Conservation (phyloP, 2,113 vertebrate genomes). For the Cephalopholis sonnerati region DNA sequence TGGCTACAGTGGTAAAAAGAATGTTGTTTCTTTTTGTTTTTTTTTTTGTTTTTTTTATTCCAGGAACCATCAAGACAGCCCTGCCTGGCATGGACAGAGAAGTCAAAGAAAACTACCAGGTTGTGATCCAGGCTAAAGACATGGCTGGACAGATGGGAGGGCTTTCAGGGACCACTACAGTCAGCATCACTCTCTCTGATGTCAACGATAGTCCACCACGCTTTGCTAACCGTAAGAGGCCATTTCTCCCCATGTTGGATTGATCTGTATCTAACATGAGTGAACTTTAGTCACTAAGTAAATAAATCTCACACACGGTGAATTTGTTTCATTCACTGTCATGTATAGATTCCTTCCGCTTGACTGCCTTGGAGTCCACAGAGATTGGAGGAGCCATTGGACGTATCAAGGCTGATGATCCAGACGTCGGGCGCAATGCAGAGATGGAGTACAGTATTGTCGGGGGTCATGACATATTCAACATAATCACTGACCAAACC, state of each 20-base stretch:
- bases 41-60: conserved; percentile 32
- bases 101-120: conserved; percentile 97
- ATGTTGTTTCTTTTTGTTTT: neutral
- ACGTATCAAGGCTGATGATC: conserved; percentile 94
- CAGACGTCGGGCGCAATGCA: conserved; percentile 92
- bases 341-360: conserved; percentile 90
- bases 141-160: conserved; percentile 99
- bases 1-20: neutral
- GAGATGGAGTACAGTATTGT: conserved; percentile 92
- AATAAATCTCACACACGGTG: neutral
- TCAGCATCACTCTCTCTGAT: conserved; percentile 95
- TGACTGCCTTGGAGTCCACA: conserved; percentile 90
- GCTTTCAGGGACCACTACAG: conserved; percentile 93
- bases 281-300: fast-evolving
- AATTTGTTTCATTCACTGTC: neutral
- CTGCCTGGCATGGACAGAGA: conserved; percentile 97
- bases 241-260: neutral
- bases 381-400: conserved; percentile 90
- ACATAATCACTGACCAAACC: conserved; percentile 92
- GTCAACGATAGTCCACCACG: conserved; percentile 98
- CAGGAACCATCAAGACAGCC: conserved; percentile 96
- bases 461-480: conserved; percentile 90
- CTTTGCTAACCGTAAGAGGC: conserved; percentile 93
- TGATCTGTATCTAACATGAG: neutral
- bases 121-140: conserved; percentile 98